Percentiles rank a stretch among this genome's conserved stretches.
phyloP scores from a whole-genome alignment of 2,113 vertebrate species.

The Anser brachyrhynchus region DNA sequence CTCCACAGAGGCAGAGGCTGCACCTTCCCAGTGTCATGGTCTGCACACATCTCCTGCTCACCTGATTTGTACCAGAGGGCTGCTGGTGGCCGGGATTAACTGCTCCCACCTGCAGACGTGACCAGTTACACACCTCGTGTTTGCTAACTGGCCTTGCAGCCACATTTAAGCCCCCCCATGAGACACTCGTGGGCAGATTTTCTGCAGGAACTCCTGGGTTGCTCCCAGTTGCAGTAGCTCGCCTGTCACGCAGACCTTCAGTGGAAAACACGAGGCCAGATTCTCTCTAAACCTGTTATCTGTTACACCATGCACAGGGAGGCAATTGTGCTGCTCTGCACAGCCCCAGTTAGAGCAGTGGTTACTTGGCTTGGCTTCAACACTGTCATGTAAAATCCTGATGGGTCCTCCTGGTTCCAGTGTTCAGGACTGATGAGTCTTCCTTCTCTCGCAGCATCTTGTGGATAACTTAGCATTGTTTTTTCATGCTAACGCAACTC shows the following conservation, averaged over 20 bases:
- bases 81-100: not conserved
- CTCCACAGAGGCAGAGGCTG: accelerated
- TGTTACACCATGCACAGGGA: not conserved
- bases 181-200: not conserved
- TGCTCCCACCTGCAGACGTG: not conserved
- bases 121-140: not conserved
- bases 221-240: not conserved
- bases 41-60: accelerated
- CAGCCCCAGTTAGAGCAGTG: not conserved
- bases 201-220: not conserved
- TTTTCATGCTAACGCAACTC: slow-evolving; percentile 57
- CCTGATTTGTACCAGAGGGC: not conserved
- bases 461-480: slow-evolving; percentile 61
- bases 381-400: slow-evolving; percentile 1
- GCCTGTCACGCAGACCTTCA: not conserved
- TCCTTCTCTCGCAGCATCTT: slow-evolving; percentile 51
- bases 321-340: not conserved
- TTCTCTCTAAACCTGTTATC: not conserved
- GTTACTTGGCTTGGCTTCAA: not conserved
- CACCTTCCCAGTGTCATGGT: accelerated
- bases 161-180: not conserved
- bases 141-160: not conserved
- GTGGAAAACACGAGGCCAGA: not conserved
- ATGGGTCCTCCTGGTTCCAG: slow-evolving; percentile 3
- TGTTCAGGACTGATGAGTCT: slow-evolving; percentile 46